A percentile compares a stretch with the other conserved stretches of the same genome.
Evolutionary conservation across 2,113 vertebrate genomes (phyloP).

Genomic region (Urocolius indicus): DNA sequence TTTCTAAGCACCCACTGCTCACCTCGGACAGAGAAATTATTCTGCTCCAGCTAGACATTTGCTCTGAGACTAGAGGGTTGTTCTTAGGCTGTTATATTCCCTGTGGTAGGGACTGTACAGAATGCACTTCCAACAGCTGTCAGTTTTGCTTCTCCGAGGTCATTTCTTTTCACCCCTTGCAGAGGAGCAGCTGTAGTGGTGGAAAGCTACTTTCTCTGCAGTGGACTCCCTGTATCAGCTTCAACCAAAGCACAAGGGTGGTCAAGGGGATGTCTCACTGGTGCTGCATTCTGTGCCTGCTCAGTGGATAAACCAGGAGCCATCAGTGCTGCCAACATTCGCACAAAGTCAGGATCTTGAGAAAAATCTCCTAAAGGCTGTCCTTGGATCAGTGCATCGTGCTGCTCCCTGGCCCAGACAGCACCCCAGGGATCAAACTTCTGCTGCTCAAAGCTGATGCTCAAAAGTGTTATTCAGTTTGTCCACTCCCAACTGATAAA

Average conservation of each 20-base stretch:
- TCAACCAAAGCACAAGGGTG: neutral
- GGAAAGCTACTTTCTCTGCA: neutral
- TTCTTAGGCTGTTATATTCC: neutral
- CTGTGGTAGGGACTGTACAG: neutral
- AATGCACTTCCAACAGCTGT: neutral
- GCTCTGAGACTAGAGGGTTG: neutral
- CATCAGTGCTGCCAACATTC: neutral
- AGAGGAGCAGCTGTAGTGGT: accelerated
- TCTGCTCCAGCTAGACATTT: neutral
- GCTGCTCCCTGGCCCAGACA: neutral
- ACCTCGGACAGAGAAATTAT: neutral
- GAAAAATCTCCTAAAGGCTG: neutral
- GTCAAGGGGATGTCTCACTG: neutral
- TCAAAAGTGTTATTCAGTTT: neutral
- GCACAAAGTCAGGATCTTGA: neutral
- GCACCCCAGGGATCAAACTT: neutral
- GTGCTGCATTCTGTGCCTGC: neutral
- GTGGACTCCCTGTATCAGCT: neutral
- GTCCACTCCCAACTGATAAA: neutral
- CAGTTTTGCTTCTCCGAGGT: neutral
- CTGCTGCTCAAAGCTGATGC: neutral
- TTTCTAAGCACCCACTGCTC: neutral
- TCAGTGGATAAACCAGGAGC: neutral
- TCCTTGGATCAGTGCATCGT: neutral
- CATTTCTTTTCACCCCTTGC: neutral